Base-by-base conservation (phyloP, 2,113 vertebrate species). In the Tupaia tana region DNA sequence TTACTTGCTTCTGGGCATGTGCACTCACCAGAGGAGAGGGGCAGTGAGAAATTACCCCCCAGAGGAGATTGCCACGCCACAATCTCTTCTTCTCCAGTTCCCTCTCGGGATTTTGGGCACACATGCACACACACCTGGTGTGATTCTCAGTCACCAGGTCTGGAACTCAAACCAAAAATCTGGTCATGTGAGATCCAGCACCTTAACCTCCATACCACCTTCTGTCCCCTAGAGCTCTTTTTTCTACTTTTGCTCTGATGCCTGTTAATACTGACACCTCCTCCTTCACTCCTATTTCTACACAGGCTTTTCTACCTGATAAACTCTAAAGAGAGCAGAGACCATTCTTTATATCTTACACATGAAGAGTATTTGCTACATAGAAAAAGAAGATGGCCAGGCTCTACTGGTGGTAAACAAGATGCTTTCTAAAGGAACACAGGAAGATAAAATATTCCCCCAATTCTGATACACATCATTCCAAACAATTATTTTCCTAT, bases 401-500 rank as follows among this genome's bases (percentile, higher is more conserved):
- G 9, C 19, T 88, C 67, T 82, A 31, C 43, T 75, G 16, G 14
- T 34, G 15, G 34, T 69, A 70, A 74, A 16, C 1, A 59, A 11
- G 20, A 27, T 43, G 18, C 43, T 15, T 89, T 86, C 89, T 12
- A 80, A 93, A 61, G 31, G 3, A 91, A 64, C 20, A 43, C 1
- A 83, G 24, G 15, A 82, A 77, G 20, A 90, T 20, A 78, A 56
- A 92, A 54, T 5, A 63, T 52, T 63, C 27, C 74, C 13, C n/a
- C 82, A 61, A 75, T 75, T 73, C 31, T 61, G 14, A 74, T 64
- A 34, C 8, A 19, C 75, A 82, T 34, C 61, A 61, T 88, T 95
- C 19, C 24, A 78, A 92, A 96, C 20, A 82, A 19, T 83, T 69
- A 79, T 88, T 58, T 96, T 80, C 7, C 24, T 85, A 2, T 61